Base-by-base conservation (phyloP, 2,113 vertebrate genomes). In the Apodemus sylvaticus region DNA sequence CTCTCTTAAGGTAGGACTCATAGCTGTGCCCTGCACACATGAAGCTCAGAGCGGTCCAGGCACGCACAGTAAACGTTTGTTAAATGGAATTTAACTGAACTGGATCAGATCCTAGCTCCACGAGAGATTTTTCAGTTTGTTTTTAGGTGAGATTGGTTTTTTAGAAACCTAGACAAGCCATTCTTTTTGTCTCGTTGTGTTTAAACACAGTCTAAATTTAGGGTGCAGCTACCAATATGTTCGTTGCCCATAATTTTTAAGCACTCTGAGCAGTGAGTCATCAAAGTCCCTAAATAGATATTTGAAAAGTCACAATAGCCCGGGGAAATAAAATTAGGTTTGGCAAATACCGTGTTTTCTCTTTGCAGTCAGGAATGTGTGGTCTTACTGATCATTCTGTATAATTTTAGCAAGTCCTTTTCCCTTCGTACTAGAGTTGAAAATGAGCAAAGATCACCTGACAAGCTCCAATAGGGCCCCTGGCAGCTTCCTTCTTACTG, bases 251-350 rank as follows among this genome's bases (percentile, higher is more conserved):
- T 96, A 94, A 95, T 94, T 92, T 97, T 95, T 91, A 97, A 96
- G 94, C 92, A 91, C 94, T 97, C 94, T 91, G 34, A 79, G 73
- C 92, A 95, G 4, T 97, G 97, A 98, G 93, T 98, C 97, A 97
- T 82, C 86, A 20, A 77, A 89, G 86, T 95, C 93, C 92, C 77
- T 86, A 98, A 97, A 97, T 97, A 97, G 97, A 94, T 96, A 90
- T 62, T 79, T 82, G 97, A 29, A 78, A 62, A 97, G 93, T 91
- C 89, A 96, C 96, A 96, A 39, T 96, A 91, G 94, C 92, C 95
- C 62, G 78, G 62, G 92, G 94, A 97, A 95, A 96, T 82, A 96
- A 89, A 98, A 97, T 98, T 94, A 96, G 97, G 53, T 45, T 86
- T 95, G 86, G 94, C 86, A 96, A 92, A 96, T 94, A 89, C 12